A percentile compares a stretch with the other conserved stretches of the same genome.
Conservation (phyloP, 2,113 vertebrate species). For the Opisthocomus hoazin region DNA sequence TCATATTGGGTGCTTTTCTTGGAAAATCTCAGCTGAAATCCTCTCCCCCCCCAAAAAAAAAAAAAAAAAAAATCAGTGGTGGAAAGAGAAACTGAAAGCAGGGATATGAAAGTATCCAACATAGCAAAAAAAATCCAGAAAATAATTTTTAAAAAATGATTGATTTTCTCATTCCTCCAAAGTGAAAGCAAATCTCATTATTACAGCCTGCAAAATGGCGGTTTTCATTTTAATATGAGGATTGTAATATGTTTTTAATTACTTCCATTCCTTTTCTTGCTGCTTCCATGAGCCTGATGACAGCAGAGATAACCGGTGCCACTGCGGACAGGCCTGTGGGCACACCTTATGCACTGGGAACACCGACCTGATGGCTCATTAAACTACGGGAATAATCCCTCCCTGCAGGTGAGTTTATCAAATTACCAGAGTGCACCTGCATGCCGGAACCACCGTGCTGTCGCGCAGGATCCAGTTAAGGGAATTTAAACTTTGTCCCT, state of each 20-base stretch:
- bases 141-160: background rate
- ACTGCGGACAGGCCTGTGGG: background rate
- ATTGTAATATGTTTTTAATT: background rate
- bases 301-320: background rate
- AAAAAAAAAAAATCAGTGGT: background rate
- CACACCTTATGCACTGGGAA: background rate
- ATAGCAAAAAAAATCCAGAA: background rate
- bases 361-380: background rate
- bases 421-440: background rate
- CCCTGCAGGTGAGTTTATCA: background rate
- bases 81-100: background rate
- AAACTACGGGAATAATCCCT: background rate
- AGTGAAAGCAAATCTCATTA: background rate
- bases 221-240: background rate
- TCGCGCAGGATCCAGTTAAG: background rate
- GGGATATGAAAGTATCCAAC: background rate
- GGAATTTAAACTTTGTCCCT: no score
- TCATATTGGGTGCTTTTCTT: background rate
- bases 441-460: no score
- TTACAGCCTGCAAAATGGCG: background rate
- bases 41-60: background rate
- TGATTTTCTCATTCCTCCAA: background rate
- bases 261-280: background rate
- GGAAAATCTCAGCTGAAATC: background rate
- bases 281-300: background rate